These are phyloP conservation scores for Sanderia malayensis DNA, from an alignment of 30 jellyfish, hydroid and myxozoan genomes.

Conservation along the genomic window DNA sequence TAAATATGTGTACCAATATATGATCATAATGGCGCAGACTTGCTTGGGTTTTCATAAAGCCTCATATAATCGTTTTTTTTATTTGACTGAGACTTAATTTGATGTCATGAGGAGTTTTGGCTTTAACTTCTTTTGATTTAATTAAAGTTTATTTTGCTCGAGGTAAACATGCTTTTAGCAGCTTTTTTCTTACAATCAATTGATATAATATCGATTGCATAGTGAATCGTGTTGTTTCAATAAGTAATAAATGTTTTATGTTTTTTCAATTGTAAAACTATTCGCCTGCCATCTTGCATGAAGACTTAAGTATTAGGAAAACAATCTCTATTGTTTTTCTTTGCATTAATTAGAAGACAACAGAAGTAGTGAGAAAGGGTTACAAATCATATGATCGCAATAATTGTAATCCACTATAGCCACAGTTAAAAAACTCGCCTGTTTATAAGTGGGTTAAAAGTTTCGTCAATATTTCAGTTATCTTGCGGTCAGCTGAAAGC, in stretches of 20 bases:
- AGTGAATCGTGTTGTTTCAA: background rate
- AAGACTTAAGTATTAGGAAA: background rate
- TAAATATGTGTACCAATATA: too few relatives aligned
- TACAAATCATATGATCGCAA: slow-evolving; percentile 47
- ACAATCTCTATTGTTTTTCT: background rate
- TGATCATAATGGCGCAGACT: too few relatives aligned
- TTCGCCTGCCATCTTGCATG: background rate
- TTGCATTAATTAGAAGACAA: background rate
- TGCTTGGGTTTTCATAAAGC: too few relatives aligned
- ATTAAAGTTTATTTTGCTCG: too few relatives aligned
- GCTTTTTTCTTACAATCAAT: too few relatives aligned
- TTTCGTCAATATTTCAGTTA: slow-evolving; percentile 52
- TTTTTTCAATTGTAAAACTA: background rate
- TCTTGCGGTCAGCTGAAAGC: slow-evolving; percentile 53
- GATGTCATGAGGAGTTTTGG: too few relatives aligned
- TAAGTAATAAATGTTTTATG: background rate
- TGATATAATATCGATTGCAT: too few relatives aligned
- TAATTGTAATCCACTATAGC: slow-evolving; percentile 23
- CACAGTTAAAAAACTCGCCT: slow-evolving; percentile 58
- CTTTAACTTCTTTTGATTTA: too few relatives aligned
- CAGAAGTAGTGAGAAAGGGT: slow-evolving; percentile 43
- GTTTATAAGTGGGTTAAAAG: slow-evolving; percentile 58
- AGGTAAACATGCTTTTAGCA: too few relatives aligned
- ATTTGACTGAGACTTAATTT: background rate
- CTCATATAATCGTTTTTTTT: too few relatives aligned